Percentiles rank a stretch among this genome's conserved stretches.
Conservation (phyloP, 2,113 vertebrate genomes). For the Pyxicephalus adspersus region DNA sequence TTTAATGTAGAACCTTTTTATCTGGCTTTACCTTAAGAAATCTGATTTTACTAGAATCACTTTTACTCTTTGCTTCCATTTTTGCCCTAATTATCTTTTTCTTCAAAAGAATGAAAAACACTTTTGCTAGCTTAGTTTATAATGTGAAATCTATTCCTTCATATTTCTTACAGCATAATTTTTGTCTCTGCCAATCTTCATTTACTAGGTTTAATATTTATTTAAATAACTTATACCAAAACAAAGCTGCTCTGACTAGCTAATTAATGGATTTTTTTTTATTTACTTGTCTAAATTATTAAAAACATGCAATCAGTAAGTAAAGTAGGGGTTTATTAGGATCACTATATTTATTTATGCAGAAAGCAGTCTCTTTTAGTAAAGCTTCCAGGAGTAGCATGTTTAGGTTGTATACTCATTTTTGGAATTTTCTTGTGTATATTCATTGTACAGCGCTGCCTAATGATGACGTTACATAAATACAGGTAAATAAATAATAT, state of each 20-base stretch:
- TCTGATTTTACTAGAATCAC: conserved; percentile 11
- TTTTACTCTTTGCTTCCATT: neutral
- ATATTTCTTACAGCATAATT: conserved; percentile 58
- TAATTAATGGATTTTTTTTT: conserved; percentile 81
- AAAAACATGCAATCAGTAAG: conserved; percentile 87
- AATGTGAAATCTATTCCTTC: conserved; percentile 7
- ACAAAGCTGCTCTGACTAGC: conserved; percentile 82
- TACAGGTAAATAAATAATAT: too few relatives aligned
- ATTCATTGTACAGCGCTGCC: conserved; percentile 73
- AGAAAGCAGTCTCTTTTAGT: conserved; percentile 75
- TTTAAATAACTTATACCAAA: conserved; percentile 84
- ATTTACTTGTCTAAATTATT: conserved; percentile 81
- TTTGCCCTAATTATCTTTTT: conserved; percentile 13
- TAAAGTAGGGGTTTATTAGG: conserved; percentile 83
- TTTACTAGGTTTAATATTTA: conserved; percentile 90
- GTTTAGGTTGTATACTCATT: conserved; percentile 71
- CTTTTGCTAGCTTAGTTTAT: neutral
- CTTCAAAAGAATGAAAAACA: neutral
- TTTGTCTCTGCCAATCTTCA: conserved; percentile 79
- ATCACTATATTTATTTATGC: conserved; percentile 76
- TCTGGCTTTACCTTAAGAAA: neutral
- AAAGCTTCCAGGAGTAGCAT: conserved; percentile 73
- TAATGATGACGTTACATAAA: too few relatives aligned
- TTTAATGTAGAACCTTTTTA: conserved; percentile 22
- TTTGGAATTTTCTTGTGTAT: conserved; percentile 76